A percentile compares a stretch with the other conserved stretches of the same genome.
These are phyloP conservation scores for Margaritifera margaritifera DNA, from an alignment of 2,888 invertebrate species.

Conservation along the genomic window DNA sequence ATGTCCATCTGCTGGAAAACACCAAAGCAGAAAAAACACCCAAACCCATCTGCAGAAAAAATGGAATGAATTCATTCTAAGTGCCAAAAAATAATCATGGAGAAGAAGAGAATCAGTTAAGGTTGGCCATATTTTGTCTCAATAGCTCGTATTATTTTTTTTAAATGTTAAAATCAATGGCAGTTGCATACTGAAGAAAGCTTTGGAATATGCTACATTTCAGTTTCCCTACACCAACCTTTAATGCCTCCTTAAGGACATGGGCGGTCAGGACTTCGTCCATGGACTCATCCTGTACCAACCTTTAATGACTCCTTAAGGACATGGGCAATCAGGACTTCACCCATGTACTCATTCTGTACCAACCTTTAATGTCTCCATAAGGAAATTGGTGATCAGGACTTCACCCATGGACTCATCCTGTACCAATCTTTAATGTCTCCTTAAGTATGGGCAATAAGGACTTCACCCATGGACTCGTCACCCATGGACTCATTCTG, in stretches of 20 bases:
- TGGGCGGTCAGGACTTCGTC: constrained; percentile 91
- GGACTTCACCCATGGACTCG: too few relatives aligned
- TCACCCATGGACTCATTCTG: too few relatives aligned
- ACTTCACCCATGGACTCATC: constrained; percentile 88
- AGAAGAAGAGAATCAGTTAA: not conserved
- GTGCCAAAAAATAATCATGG: too few relatives aligned
- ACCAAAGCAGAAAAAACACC: too few relatives aligned
- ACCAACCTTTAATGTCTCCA: too few relatives aligned
- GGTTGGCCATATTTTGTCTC: not conserved
- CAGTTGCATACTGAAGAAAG: not conserved
- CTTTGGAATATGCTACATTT: not conserved
- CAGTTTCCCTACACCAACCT: constrained; percentile 58
- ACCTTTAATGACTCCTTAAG: too few relatives aligned
- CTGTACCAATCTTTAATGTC: constrained; percentile 85
- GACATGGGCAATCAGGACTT: constrained; percentile 91
- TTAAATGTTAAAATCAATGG: not conserved
- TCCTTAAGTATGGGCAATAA: too few relatives aligned
- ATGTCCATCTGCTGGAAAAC: too few relatives aligned
- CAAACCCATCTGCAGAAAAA: too few relatives aligned
- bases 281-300: too few relatives aligned
- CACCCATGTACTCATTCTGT: too few relatives aligned
- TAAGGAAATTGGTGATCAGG: constrained; percentile 90
- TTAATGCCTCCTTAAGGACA: constrained; percentile 88
- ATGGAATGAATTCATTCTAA: too few relatives aligned
- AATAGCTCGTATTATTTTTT: not conserved